phyloP scores from a whole-genome alignment of 2,888 invertebrate species.

The Lamproptera curius region DNA sequence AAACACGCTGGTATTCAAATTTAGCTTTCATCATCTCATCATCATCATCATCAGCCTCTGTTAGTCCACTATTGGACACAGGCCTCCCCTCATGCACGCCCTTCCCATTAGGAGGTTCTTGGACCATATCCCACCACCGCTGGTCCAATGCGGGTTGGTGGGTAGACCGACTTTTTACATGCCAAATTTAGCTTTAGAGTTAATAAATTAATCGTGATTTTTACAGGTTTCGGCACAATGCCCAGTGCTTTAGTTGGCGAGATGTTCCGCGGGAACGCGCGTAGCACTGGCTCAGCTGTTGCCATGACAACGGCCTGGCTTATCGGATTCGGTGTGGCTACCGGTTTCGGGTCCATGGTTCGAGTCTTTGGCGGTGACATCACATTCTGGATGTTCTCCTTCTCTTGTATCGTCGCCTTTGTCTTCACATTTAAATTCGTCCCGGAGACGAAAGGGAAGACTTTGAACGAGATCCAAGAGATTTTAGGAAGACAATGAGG shows the following conservation, averaged over 20 bases:
- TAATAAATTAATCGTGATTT: too few species aligned
- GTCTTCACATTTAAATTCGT: constrained; percentile 39
- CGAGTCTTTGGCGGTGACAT: constrained; percentile 36
- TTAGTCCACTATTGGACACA: too few species aligned
- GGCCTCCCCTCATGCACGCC: too few species aligned
- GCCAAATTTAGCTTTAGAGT: too few species aligned
- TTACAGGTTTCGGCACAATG: constrained; percentile 42
- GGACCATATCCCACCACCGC: too few species aligned
- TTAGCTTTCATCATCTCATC: background rate
- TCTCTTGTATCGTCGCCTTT: constrained; percentile 35
- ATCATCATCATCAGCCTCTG: too few species aligned
- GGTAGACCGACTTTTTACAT: too few species aligned
- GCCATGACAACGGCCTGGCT: constrained; percentile 44
- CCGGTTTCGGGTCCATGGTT: constrained; percentile 38
- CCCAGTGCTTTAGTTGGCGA: constrained; percentile 41
- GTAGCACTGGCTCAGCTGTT: constrained; percentile 41
- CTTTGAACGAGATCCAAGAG: constrained; percentile 40
- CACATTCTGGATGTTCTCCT: constrained; percentile 40
- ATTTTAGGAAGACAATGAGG: constrained; percentile 29
- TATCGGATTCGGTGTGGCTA: constrained; percentile 40
- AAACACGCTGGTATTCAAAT: too few species aligned
- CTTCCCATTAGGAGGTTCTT: background rate
- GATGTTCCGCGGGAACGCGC: constrained; percentile 40
- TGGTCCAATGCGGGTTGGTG: too few species aligned
- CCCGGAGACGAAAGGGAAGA: constrained; percentile 44